Evolutionary conservation across 2,113 vertebrate genomes (phyloP), one percentile per base, ranked within the genome.

Genomic region (Globicephala melas): DNA sequence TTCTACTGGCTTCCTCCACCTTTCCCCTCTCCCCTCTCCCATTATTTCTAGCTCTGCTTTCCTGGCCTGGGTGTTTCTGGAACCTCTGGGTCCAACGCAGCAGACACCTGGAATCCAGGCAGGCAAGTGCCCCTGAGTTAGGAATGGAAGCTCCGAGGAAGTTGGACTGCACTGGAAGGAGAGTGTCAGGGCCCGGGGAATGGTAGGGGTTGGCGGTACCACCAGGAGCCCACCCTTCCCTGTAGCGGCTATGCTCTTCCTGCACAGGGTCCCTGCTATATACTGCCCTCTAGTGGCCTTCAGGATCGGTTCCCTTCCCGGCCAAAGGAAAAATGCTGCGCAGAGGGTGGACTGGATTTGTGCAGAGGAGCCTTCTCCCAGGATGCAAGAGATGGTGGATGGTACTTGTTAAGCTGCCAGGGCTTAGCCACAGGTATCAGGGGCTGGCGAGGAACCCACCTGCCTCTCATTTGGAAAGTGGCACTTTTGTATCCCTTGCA

Each of bases 211-310:
- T 28, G 41, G 62, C 63, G 13, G 47, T 36, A 50, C 8, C 15
- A 36, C 8, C 47, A 4, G 13, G 71, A 77, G 55, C 31, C 20
- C 2, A 6, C 26, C 8, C 63, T 44, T 76, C 53, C 28, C 28
- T 12, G 47, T 14, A 13, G 31, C 41, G 3, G 38, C 28, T 2
- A 23, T 55, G 20, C 23, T 15, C 8, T 77, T 47, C 50, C 67
- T 44, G 81, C 4, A 1, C 31, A 5, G 38, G 65, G 87, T 31
- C 67, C n/a, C 55, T 91, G 77, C 95, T 95, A 25, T 85, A 68
- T 14, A 63, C 73, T 8, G 96, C 97, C 98, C 97, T 96, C 97
- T 97, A 86, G 94, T 98, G 98, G 92, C 38, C 79, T 4, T 85
- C 33, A 31, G n/a, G 20, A 92, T 12, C 1, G 9, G 53, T 90